These are phyloP conservation scores for Epinotia brunnichana DNA, from an alignment of 2,888 invertebrate species.

Conservation along the genomic window DNA sequence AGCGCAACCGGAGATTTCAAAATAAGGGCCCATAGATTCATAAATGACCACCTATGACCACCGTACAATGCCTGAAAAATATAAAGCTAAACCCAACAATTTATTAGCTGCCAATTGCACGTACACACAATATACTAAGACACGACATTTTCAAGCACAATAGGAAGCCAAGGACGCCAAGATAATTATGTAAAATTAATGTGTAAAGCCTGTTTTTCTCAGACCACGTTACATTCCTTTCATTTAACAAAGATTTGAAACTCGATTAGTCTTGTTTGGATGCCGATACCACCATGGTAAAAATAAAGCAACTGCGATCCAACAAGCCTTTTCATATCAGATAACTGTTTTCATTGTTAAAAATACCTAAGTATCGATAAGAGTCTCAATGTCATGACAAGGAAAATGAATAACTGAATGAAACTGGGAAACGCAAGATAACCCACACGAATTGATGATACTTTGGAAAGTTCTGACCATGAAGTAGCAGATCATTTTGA, in stretches of 20 bases:
- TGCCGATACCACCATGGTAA: constrained; percentile 8
- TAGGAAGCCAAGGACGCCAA: constrained; percentile 2
- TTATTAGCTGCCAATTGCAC: background rate
- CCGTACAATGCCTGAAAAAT: background rate
- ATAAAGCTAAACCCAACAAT: background rate
- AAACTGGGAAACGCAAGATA: too few relatives aligned
- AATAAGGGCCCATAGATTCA: too few relatives aligned
- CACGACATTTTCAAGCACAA: constrained; percentile 10
- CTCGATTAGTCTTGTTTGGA: background rate
- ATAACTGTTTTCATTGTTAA: background rate
- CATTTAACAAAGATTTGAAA: background rate
- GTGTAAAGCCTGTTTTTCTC: constrained; percentile 4
- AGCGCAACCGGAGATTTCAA: background rate
- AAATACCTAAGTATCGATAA: too few relatives aligned
- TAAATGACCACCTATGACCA: background rate
- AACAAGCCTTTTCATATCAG: constrained; percentile 8
- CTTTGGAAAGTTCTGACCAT: too few relatives aligned
- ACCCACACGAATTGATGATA: too few relatives aligned
- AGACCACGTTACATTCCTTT: background rate
- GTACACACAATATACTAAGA: background rate
- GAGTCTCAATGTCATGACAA: too few relatives aligned
- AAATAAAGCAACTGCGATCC: background rate
- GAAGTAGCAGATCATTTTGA: too few relatives aligned
- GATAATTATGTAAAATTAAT: background rate
- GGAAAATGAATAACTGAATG: too few relatives aligned